Base-by-base conservation (phyloP, 2,888 invertebrate species). In the Cactoblastis cactorum region DNA sequence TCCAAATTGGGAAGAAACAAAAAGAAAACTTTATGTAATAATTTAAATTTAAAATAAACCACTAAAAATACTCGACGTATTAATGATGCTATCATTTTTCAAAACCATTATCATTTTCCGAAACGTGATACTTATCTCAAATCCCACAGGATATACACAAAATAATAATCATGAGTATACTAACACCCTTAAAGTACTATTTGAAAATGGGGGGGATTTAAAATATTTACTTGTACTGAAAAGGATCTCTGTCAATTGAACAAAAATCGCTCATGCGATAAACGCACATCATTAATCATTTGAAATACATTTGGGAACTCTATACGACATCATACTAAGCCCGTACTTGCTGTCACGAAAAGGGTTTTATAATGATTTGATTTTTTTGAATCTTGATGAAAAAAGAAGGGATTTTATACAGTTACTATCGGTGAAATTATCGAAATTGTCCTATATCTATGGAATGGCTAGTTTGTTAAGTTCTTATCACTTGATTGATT, bases 221-320 rank as follows among this genome's bases (percentile, higher is more conserved):
- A 73, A 74, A 74, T 74, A 77, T 79, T 74, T 74, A 77, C 73
- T 74, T n/a, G 47, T 48, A 48, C 15, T 48, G 65, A 53, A 58
- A 71, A 74, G 74, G 74, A 80, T 76, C 65, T 63, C 72, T 77
- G 75, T 80, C 83, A 79, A 82, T 81, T 80, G 77, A 77, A 79
- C 71, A 74, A 74, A 79, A 79, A 80, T 81, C 79, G 71, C 71
- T 77, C 72, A 72, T 65, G 71, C 71, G 75, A 71, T 75, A 74
- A 80, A 77, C 70, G 67, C 61, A 62, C 63, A 68, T 81, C 88
- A 87, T 86, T 83, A 83, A 88, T 88, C 87, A 89, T 87, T 67
- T 67, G 52, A 67, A 74, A 77, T 75, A 73, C 69, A 64, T 57
- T 68, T 70, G 65, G 63, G 63, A 73, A 64, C 63, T 69, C 59